Conservation (phyloP, 2,113 vertebrate genomes). For the Amphiprion ocellaris region DNA sequence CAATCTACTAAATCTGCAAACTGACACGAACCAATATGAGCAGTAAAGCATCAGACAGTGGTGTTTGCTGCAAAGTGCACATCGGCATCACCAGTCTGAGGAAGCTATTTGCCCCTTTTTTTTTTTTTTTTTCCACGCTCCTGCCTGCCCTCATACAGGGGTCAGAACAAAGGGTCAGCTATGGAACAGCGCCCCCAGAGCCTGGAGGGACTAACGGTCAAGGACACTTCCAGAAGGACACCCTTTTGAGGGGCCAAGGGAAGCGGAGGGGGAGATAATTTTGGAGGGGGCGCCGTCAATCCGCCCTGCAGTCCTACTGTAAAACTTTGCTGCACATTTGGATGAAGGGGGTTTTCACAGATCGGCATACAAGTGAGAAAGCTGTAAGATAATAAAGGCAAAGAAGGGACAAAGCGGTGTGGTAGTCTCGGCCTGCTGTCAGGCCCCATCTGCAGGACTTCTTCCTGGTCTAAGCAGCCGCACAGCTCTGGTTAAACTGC, state of each 20-base stretch:
- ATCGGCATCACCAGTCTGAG: too few species aligned
- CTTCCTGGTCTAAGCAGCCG: neutral
- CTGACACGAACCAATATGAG: too few species aligned
- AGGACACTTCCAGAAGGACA: slow-evolving; percentile 54
- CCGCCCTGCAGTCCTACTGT: neutral
- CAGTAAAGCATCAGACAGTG: too few species aligned
- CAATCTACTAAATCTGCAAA: too few species aligned
- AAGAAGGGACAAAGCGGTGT: neutral
- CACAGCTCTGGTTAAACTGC: slow-evolving; percentile 25
- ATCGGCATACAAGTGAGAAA: neutral
- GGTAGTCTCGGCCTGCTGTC: neutral
- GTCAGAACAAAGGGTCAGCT: neutral
- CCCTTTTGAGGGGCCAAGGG: neutral
- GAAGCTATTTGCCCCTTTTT: too few species aligned
- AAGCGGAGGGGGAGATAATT: neutral
- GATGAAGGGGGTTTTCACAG: neutral
- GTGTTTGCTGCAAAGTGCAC: too few species aligned
- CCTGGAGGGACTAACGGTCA: slow-evolving; percentile 4
- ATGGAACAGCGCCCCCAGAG: slow-evolving; percentile 39
- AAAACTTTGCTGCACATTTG: neutral
- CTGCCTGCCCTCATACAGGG: neutral
- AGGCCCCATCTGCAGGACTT: slow-evolving; percentile 4
- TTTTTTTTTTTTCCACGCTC: too few species aligned
- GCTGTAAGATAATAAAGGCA: neutral
- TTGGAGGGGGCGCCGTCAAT: neutral